Percentiles rank a stretch among this genome's conserved stretches.
Conservation (phyloP, 2,797 vertebrate genomes). For the Esox masquinongy region DNA sequence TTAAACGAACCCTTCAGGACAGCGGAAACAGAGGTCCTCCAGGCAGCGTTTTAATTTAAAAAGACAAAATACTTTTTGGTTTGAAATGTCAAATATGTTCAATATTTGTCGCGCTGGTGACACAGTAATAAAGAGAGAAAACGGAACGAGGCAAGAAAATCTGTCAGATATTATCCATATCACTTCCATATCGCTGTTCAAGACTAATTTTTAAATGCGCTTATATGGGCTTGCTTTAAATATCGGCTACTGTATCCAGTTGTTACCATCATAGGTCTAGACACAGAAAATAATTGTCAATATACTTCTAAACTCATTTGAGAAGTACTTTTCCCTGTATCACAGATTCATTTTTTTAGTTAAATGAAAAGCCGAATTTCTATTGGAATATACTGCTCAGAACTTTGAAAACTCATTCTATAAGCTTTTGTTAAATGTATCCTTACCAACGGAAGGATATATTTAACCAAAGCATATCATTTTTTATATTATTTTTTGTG, state of each 20-base stretch:
- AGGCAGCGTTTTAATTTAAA: conserved; percentile 38
- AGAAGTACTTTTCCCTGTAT: background rate
- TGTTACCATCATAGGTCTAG: conserved; percentile 15
- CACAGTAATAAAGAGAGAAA: conserved; percentile 39
- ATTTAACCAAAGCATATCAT: background rate
- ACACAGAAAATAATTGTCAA: background rate
- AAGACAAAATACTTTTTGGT: conserved; percentile 41
- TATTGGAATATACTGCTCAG: background rate
- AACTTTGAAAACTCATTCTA: background rate
- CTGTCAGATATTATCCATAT: conserved; percentile 17
- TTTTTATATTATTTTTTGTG: background rate
- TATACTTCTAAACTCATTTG: background rate
- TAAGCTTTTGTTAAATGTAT: background rate
- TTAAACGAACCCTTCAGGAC: background rate
- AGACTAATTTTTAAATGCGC: conserved; percentile 26
- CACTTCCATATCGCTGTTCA: conserved; percentile 25
- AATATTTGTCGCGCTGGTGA: conserved; percentile 34
- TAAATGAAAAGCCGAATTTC: background rate
- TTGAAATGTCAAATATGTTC: conserved; percentile 46
- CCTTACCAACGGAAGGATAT: background rate
- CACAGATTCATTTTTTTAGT: background rate
- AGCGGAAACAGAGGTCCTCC: conserved; percentile 45
- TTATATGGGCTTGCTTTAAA: background rate
- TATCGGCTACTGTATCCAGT: conserved; percentile 15
- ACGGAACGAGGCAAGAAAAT: conserved; percentile 12